Evolutionary conservation across 1,140 invertebrate species (phyloP), one percentile per base, ranked within the genome.

Genomic region (Microplitis demolitor): DNA sequence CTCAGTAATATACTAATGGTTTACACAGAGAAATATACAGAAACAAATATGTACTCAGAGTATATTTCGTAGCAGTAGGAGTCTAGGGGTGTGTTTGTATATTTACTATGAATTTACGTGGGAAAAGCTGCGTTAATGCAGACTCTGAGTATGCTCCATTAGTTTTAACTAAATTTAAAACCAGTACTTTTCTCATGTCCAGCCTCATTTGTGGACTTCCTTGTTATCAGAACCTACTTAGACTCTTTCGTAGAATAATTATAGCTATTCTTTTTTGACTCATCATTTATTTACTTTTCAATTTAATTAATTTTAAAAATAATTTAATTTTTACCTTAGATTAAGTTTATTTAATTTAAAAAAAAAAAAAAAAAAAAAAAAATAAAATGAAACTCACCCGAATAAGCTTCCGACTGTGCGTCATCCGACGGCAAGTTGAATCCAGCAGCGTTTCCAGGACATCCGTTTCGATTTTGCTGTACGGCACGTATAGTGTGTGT

Each of bases 21-120:
- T 73, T 80, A 79, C 79, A 80, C 78, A 79, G 79, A 79, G 78
- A 80, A 82, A 82, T 82, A 80, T 81, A 79, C 73, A 77, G 74
- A 80, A 78, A 81, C 77, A 76, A 80, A 81, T 79, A 82, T 63
- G 51, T 50, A 66, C 50, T 51, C 13, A 53, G 34, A 39, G 56
- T 58, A 14, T 13, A 68, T 60, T 9, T 6, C 9, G 74, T 66
- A 71, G 76, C 61, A 76, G 24, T 24, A 24, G 24, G 24, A 24
- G 24, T 24, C 24, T 24, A 24, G 24, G 24, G 0, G 24, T 24
- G 24, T 24, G 24, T 24, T 24, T 73, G 77, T 80, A 81, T 80
- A 82, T 81, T 82, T 78, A 80, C 79, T 78, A 79, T 77, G 78
- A 82, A 82, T 82, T 81, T 80, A 81, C 76, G 72, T 60, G 50